A percentile compares a stretch with the other conserved stretches of the same genome.
Evolutionary conservation across 1,140 invertebrate species (phyloP).

Genomic region (Pogonognathellus flavescens): DNA sequence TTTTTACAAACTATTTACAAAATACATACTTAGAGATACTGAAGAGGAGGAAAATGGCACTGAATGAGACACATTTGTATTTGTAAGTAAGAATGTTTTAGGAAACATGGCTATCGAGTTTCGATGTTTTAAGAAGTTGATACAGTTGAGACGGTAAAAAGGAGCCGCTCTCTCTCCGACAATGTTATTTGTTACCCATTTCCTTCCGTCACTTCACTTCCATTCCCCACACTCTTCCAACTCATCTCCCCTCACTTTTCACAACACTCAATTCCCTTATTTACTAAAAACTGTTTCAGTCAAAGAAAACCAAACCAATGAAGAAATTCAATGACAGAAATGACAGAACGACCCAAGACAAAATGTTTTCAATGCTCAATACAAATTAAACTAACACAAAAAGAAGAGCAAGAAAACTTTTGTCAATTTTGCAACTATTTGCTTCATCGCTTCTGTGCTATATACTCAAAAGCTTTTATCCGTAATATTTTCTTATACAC

Average conservation of each 20-base stretch:
- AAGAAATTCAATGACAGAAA: too few relatives aligned
- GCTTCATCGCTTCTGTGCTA: too few relatives aligned
- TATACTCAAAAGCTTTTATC: too few relatives aligned
- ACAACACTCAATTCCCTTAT: conserved; percentile 28
- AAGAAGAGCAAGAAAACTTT: too few relatives aligned
- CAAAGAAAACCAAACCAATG: too few relatives aligned
- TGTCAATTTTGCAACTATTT: too few relatives aligned
- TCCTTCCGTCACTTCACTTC: conserved; percentile 44
- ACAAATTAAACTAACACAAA: too few relatives aligned
- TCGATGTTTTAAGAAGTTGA: conserved; percentile 62
- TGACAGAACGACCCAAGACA: too few relatives aligned
- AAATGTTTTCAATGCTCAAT: too few relatives aligned
- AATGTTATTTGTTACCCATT: conserved; percentile 59
- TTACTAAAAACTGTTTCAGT: background rate
- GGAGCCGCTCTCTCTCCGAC: conserved; percentile 55
- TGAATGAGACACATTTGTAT: conserved; percentile 36
- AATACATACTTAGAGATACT: conserved; percentile 34
- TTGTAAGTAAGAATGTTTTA: conserved; percentile 56
- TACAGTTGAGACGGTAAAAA: conserved; percentile 55
- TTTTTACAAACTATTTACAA: conserved; percentile 45
- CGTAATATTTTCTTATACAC: too few relatives aligned
- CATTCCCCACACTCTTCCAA: conserved; percentile 32
- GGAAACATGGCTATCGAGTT: conserved; percentile 66
- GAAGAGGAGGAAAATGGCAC: conserved; percentile 50
- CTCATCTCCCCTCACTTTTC: conserved; percentile 40